Base-by-base conservation (phyloP, 2,888 invertebrate species). In the Phengaris alcon region DNA sequence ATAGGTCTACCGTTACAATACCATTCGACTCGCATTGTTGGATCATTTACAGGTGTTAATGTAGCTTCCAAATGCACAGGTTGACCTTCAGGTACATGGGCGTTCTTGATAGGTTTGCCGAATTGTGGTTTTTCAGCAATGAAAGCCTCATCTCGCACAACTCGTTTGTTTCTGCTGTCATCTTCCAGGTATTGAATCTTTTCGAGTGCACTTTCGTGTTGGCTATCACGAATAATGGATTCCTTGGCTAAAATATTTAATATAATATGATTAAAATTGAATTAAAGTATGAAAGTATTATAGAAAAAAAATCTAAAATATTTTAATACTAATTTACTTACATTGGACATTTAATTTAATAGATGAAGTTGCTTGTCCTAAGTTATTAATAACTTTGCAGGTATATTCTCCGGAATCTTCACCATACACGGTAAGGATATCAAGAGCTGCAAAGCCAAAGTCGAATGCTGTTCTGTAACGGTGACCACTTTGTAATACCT, bases 11-110 rank as follows among this genome's bases (percentile, higher is more conserved):
- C 99, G 90, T 99, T 98, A 88, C 98, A 97, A 92, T 96, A 99
- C 99, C 99, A 99, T 92, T 99, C 99, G 10, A 99, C 98, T 81
- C 96, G 96, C 99, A 99, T 99, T 9, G 98, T 98, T 6, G 99
- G 98, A 89, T 99, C 99, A 84, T 99, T 99, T 57, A 99, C 97
- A 0, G 99, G 99, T 0, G 98, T 98, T 54, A 99, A 93, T 6
- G 98, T 98, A 0, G 98, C 98, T 91, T 99, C 99, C 82, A 99
- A 93, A 88, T 99, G 99, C 76, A 98, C 97, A 75, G 97, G 97
- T 77, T 95, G 95, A 44, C 98, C 98, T 92, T 99, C 99, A 12
- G 96, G 94, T 15, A 97, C 95, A 83, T 97, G 96, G 80, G 96
- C 97, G 84, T 97, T 97, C 84, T 97, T 97, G 81, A 99, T 91